phyloP scores from a whole-genome alignment of 2,888 invertebrate species.

The Oscheius sp. region DNA sequence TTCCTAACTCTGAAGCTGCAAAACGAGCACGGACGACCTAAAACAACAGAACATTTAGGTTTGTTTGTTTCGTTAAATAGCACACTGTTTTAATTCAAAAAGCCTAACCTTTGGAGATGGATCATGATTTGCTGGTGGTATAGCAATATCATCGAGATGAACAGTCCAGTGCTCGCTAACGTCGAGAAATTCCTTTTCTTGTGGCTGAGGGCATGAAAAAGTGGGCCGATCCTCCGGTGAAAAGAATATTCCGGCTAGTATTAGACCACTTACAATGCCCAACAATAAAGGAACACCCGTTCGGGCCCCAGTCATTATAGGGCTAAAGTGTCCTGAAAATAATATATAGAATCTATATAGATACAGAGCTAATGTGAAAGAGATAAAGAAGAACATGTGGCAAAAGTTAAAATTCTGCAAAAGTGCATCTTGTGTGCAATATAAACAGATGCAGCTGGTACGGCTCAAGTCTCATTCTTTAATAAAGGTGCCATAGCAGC shows the following conservation, averaged over 20 bases:
- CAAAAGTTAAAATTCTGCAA: not conserved
- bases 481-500: not conserved
- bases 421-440: not conserved
- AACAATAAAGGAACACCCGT: conserved; percentile 53
- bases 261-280: conserved; percentile 50
- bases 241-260: conserved; percentile 40
- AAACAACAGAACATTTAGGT: not conserved
- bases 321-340: not conserved
- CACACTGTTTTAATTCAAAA: too few relatives aligned
- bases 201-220: conserved; percentile 4
- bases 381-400: not conserved
- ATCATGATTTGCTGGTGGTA: conserved; percentile 11
- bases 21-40: conserved; percentile 81
- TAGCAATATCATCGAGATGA: conserved; percentile 29
- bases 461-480: not conserved
- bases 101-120: conserved; percentile 12
- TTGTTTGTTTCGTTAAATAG: too few relatives aligned
- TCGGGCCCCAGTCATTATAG: conserved; percentile 57
- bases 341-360: not conserved
- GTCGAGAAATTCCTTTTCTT: conserved; percentile 35
- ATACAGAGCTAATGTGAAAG: not conserved
- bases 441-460: conserved; percentile 16
- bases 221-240: conserved; percentile 10
- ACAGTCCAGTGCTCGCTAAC: conserved; percentile 33
- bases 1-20: conserved; percentile 92